Evolutionary conservation across 2,113 vertebrate genomes (phyloP).

Genomic region (rabbit (Oryctolagus cuniculus)): mOryCun1.1 NC_091447.1:31262501-31263000

Average conservation of each 20-base stretch:
- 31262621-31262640: conserved; percentile 40
- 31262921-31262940: conserved; percentile 49
- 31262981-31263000: conserved; percentile 83
- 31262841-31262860: neutral
- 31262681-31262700: neutral
- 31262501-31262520: neutral
- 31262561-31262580: neutral
- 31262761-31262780: neutral
- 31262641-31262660: neutral
- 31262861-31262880: conserved; percentile 28
- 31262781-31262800: neutral
- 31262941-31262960: conserved; percentile 47
- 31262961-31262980: conserved; percentile 72
- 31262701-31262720: conserved; percentile 25
- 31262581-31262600: conserved; percentile 38
- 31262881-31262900: conserved; percentile 31
- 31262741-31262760: neutral
- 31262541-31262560: conserved; percentile 14
- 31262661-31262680: neutral
- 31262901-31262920: conserved; percentile 33
- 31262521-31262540: neutral
- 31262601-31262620: conserved; percentile 52
- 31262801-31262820: neutral
- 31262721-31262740: neutral
- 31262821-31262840: neutral